These are phyloP conservation scores for Denticeps clupeoides DNA, from an alignment of 2,797 vertebrate genomes.

Conservation along the genomic window DNA sequence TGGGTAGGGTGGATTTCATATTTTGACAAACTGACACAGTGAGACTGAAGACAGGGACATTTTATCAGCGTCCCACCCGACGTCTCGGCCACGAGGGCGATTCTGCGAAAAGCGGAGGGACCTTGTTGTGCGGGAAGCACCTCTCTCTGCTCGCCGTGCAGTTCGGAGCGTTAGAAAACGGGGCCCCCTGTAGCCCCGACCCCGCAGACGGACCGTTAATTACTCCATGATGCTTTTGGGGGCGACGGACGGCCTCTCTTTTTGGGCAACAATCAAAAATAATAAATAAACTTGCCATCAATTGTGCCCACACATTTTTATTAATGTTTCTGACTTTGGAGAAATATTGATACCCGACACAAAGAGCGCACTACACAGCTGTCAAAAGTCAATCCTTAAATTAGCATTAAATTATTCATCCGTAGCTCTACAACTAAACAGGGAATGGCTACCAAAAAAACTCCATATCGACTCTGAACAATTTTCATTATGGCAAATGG, in stretches of 20 bases:
- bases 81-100: conserved; percentile 11
- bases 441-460: conserved; percentile 25
- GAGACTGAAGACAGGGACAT: conserved; percentile 16
- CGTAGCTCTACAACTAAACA: conserved; percentile 4
- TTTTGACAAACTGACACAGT: conserved; percentile 29
- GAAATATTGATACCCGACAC: conserved; percentile 10
- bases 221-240: not conserved
- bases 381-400: conserved; percentile 8
- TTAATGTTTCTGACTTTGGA: not conserved
- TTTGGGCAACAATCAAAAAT: conserved; percentile 1
- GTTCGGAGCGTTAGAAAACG: no score
- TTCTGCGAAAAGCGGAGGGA: not conserved
- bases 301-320: not conserved
- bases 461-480: not conserved
- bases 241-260: no score
- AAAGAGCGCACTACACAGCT: conserved; percentile 15
- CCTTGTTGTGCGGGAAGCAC: no score
- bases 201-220: conserved; percentile 11
- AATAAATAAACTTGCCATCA: conserved; percentile 13
- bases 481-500: conserved; percentile 19
- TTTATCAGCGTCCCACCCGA: conserved; percentile 15
- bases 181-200: no score
- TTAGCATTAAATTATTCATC: conserved; percentile 22
- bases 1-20: conserved; percentile 26
- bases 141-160: no score